A percentile compares a stretch with the other conserved stretches of the same genome.
Evolutionary conservation across 2,797 vertebrate species (phyloP).

Genomic region (Enteromius paludinosus): DNA sequence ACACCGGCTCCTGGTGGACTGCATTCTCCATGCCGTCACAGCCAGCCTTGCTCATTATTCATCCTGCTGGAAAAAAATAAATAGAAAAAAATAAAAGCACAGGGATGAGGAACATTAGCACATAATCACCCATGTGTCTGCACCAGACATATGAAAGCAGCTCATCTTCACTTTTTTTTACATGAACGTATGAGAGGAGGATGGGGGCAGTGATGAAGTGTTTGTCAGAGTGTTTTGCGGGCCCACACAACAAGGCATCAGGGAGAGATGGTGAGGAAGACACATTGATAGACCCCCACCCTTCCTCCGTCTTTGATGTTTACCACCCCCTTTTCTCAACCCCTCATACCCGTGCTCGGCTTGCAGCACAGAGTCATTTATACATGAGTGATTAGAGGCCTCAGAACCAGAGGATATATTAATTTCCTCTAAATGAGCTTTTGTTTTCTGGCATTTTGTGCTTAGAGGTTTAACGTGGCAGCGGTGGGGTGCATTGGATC

Average conservation of each 20-base stretch:
- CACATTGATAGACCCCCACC: slow-evolving; percentile 35
- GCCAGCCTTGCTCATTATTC: slow-evolving; percentile 58
- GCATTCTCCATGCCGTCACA: slow-evolving; percentile 46
- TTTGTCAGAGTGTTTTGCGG: slow-evolving; percentile 44
- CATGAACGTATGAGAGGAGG: slow-evolving; percentile 31
- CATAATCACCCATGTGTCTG: slow-evolving; percentile 59
- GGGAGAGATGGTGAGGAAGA: slow-evolving; percentile 31
- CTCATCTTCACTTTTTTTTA: slow-evolving; percentile 52
- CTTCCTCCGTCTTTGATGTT: slow-evolving; percentile 27
- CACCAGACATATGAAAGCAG: slow-evolving; percentile 53
- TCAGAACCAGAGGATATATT: slow-evolving; percentile 66
- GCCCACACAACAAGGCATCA: slow-evolving; percentile 40
- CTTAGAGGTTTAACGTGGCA: slow-evolving; percentile 1
- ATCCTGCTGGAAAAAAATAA: slow-evolving; percentile 43
- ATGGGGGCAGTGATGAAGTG: slow-evolving; percentile 44
- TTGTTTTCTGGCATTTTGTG: slow-evolving; percentile 55
- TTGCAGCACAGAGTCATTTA: slow-evolving; percentile 62
- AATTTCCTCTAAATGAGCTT: slow-evolving; percentile 67
- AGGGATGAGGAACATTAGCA: slow-evolving; percentile 60
- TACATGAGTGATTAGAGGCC: slow-evolving; percentile 65
- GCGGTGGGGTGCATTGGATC: neutral
- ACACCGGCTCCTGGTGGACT: slow-evolving; percentile 54
- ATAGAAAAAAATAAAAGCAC: slow-evolving; percentile 52
- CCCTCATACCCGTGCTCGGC: slow-evolving; percentile 53
- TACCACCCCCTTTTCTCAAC: slow-evolving; percentile 35